Evolutionary conservation across 2,888 invertebrate species (phyloP).

Genomic region (Ceratothoa steindachneri): DNA sequence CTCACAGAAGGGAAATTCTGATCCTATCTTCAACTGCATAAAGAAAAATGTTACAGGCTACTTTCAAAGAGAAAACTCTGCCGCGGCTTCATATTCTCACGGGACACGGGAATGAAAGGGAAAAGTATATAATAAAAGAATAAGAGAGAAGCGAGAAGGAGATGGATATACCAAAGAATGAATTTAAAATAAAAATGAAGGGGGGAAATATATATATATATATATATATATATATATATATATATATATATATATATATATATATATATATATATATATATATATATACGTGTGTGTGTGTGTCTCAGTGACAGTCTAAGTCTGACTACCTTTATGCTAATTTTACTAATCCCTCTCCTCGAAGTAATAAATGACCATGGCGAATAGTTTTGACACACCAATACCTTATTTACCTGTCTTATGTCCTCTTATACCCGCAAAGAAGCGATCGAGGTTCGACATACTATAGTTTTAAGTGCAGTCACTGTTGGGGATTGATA

Average conservation of each 20-base stretch:
- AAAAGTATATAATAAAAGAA: neutral
- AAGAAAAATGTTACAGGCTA: neutral
- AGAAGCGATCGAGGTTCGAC: too few species aligned
- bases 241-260: neutral
- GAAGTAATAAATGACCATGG: too few species aligned
- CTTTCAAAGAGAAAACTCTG: neutral
- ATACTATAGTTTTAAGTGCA: too few species aligned
- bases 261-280: neutral
- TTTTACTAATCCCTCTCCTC: too few species aligned
- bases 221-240: neutral
- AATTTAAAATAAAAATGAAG: neutral
- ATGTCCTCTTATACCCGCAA: too few species aligned
- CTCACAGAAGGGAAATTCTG: neutral
- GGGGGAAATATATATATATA: neutral
- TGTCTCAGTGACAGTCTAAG: too few species aligned
- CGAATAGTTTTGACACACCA: too few species aligned
- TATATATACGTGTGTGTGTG: neutral
- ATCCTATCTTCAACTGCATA: neutral
- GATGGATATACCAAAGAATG: neutral
- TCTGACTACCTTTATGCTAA: too few species aligned
- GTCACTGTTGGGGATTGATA: too few species aligned
- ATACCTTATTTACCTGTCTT: too few species aligned
- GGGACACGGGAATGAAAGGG: neutral
- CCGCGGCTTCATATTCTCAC: too few species aligned
- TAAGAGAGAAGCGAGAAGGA: too few species aligned